A percentile compares a stretch with the other conserved stretches of the same genome.
Evolutionary conservation across 2,113 vertebrate species (phyloP).

Genomic region (Oryzias javanicus): DNA sequence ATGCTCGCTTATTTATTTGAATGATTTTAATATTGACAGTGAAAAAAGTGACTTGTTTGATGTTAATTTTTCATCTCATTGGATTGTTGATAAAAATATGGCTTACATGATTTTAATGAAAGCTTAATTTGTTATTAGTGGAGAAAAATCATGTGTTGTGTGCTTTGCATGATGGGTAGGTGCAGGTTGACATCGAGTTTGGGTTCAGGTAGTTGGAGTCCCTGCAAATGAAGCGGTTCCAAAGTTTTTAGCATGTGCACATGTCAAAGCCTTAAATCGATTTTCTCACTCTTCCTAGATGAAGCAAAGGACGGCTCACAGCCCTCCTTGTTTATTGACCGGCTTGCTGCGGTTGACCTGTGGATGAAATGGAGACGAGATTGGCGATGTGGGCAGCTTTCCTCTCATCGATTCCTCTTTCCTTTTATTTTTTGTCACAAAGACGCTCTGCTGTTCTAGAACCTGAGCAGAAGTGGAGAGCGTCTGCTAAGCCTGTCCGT

Average conservation of each 20-base stretch:
- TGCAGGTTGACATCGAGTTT: not conserved
- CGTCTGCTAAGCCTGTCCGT: slow-evolving; percentile 3
- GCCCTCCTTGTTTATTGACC: slow-evolving; percentile 63
- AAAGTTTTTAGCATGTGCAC: not conserved
- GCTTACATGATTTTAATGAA: no score
- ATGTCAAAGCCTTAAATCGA: slow-evolving; percentile 54
- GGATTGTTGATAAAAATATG: no score
- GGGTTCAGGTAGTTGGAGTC: not conserved
- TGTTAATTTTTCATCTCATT: no score
- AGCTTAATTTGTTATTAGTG: no score
- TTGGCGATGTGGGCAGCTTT: slow-evolving; percentile 52
- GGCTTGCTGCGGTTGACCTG: slow-evolving; percentile 56
- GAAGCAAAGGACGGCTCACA: slow-evolving; percentile 51
- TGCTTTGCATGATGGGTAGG: no score
- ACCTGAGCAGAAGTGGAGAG: slow-evolving; percentile 26
- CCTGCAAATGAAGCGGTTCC: no score
- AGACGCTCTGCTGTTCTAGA: slow-evolving; percentile 40
- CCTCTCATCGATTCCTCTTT: slow-evolving; percentile 47
- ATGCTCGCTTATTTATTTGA: no score
- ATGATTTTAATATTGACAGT: no score
- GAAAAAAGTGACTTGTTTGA: no score
- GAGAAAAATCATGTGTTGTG: no score
- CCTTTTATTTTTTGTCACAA: slow-evolving; percentile 31
- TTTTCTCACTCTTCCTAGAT: slow-evolving; percentile 59
- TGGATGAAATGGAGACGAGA: slow-evolving; percentile 65